Evolutionary conservation across 2,113 vertebrate species (phyloP), one percentile per base, ranked within the genome.

Genomic region (Rutilus rutilus): DNA sequence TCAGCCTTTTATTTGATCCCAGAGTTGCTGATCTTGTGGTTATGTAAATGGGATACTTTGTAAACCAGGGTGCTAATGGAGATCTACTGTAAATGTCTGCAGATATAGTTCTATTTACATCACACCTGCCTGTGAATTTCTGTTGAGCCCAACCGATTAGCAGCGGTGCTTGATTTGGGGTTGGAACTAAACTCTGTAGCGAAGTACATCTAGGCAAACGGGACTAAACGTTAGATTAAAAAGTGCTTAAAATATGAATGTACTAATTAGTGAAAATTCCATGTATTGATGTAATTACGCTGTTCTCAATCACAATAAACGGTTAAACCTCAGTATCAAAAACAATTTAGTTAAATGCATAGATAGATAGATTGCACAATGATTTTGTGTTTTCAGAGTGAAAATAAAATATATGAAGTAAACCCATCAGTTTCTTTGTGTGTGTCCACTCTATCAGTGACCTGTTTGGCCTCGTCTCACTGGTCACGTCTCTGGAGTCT

Each of bases 341-440:
- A 12, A 25, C n/a, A 0, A 60, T 23, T 39, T 79, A 14, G n/a
- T 36, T 65, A 80, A 33, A 82, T 79, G 21, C 30, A 83, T 78
- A 64, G 11, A 67, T 75, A 71, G 60, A 85, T 89, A 83, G 47
- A 82, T 75, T 47, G 19, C 23, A 76, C 6, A 71, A 42, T 23
- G 5, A 11, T 23, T 71, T 36, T n/a, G 67, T 71, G 69, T 11
- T 73, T 73, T 73, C 69, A 73, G 9, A 42, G 19, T 42, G 36
- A n/a, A 69, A 73, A 73, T 73, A 73, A 71, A 71, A 42, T 71
- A 42, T 36, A 71, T 42, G 7, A 36, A 33, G 19, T 42, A 71
- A 23, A 69, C 65, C 4, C 8, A 69, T 19, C 19, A 23, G 8
- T 69, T 69, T 69, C 23, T 23, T 1, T 69, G 15, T 19, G 27